A percentile compares a stretch with the other conserved stretches of the same genome.
phyloP scores from a whole-genome alignment of 2,888 invertebrate genomes.

The Pyrocoelia pectoralis region DNA sequence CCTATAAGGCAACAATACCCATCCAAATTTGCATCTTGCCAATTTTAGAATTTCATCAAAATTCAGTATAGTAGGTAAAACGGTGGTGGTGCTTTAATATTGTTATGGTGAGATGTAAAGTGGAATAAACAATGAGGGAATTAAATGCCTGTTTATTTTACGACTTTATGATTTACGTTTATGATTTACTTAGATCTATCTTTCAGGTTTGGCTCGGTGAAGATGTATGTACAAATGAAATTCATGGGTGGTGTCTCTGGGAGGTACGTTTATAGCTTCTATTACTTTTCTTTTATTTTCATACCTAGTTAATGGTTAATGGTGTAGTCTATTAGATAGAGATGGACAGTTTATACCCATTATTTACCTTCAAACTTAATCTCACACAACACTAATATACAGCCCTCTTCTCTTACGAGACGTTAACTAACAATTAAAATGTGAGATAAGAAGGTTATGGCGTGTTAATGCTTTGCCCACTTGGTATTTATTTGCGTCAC shows the following conservation, averaged over 20 bases:
- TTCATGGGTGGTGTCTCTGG: slow-evolving; percentile 33
- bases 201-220: slow-evolving; percentile 18
- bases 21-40: slow-evolving; percentile 22
- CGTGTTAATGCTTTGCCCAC: too few species aligned
- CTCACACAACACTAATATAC: too few species aligned
- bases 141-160: slow-evolving; percentile 24
- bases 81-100: background rate
- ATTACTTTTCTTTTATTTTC: background rate
- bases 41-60: slow-evolving; percentile 11
- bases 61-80: slow-evolving; percentile 9
- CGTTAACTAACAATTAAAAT: too few species aligned
- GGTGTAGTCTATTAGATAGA: background rate
- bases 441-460: too few species aligned
- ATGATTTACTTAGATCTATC: slow-evolving; percentile 25
- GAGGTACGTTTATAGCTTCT: slow-evolving; percentile 35
- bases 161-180: slow-evolving; percentile 24
- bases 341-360: background rate
- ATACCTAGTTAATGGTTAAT: background rate
- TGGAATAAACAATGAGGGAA: slow-evolving; percentile 7
- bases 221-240: slow-evolving; percentile 24
- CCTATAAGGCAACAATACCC: slow-evolving; percentile 22
- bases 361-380: too few species aligned
- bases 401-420: too few species aligned
- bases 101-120: background rate
- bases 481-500: too few species aligned